Evolutionary conservation across 1,140 invertebrate species (phyloP), one percentile per base, ranked within the genome.

Genomic region (Drosophila sulfurigaster): DNA sequence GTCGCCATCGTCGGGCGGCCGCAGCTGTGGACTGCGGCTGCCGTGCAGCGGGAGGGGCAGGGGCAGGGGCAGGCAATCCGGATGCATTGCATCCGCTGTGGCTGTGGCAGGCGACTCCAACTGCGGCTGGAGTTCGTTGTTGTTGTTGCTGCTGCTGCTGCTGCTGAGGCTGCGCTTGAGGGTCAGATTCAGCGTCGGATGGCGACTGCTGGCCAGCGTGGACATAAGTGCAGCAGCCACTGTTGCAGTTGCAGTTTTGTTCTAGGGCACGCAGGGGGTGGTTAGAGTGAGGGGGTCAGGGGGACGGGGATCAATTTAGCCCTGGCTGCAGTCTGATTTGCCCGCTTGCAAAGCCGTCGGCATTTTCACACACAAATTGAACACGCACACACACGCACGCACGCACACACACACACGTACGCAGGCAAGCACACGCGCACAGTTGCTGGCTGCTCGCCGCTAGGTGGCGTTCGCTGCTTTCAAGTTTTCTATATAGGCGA

Each of bases 121-220:
- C 49, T 25, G 20, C 20, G 20, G 20, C 20, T 25, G 20, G 20
- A 25, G 20, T 25, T 25, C 20, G 20, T 25, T 25, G 20, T 0
- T 25, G 20, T 25, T 25, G 3, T 25, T 25, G n/a, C 63, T 58
- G 62, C 10, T 60, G 5, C 30, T 52, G 45, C n/a, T 67, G n/a
- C 43, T 15, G 30, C 43, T 46, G 35, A 41, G 62, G 60, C 35
- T 68, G 48, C 49, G 66, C 52, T 65, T 83, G 51, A 76, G 59
- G 58, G 59, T 78, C 54, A 83, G 71, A 71, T 88, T 88, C 45
- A 88, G 81, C 64, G 81, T 74, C 54, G 77, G 70, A 63, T 81
- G 85, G 73, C 85, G 89, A 54, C 74, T 91, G 58, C 74, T 86
- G 63, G 89, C 85, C 79, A 90, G 82, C 60, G 89, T 87, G 82